Evolutionary conservation across 2,797 vertebrate genomes (phyloP).

Genomic region (Bradypus variegatus): DNA sequence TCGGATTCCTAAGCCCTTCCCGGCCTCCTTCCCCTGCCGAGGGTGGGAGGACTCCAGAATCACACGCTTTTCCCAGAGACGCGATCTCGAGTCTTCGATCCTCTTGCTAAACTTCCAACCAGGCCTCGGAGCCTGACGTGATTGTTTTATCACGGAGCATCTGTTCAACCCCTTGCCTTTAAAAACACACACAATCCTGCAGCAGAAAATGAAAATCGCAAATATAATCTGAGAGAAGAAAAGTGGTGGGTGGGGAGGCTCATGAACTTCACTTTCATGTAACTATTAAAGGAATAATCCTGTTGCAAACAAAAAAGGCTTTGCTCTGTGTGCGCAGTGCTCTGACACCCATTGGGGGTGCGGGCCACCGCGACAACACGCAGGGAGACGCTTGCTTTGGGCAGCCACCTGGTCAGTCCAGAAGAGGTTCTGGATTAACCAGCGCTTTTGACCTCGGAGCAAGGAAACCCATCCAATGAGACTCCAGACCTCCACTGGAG

Average conservation of each 20-base stretch:
- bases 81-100: background rate
- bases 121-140: background rate
- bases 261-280: background rate
- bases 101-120: background rate
- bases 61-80: accelerated
- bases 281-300: background rate
- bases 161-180: background rate
- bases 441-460: background rate
- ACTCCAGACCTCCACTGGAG: background rate
- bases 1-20: background rate
- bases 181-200: background rate
- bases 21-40: background rate
- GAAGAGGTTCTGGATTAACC: background rate
- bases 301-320: background rate
- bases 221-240: background rate
- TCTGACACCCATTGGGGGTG: too few species aligned
- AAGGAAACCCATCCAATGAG: background rate
- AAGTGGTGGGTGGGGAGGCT: background rate
- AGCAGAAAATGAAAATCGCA: background rate
- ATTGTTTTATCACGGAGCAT: background rate
- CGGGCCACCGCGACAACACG: too few species aligned
- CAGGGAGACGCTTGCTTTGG: too few species aligned
- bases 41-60: background rate
- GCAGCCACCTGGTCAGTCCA: background rate
- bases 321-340: too few species aligned